A percentile compares a stretch with the other conserved stretches of the same genome.
These are phyloP conservation scores for Caradrina clavipalpis DNA, from an alignment of 2,888 invertebrate genomes.

Conservation along the genomic window DNA sequence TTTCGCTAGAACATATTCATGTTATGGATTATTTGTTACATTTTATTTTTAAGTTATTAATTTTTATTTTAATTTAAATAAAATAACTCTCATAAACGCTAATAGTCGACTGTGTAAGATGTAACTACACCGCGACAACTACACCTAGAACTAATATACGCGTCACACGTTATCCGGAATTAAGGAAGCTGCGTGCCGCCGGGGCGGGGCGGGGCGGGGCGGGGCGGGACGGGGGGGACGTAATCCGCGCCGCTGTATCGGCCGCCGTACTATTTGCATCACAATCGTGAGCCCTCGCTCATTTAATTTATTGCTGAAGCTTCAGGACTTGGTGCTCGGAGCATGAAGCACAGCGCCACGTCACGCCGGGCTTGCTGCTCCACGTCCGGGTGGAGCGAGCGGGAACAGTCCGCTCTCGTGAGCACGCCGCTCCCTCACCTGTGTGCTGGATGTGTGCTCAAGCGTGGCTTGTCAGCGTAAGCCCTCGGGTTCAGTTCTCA, in stretches of 20 bases:
- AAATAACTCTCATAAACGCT: not conserved
- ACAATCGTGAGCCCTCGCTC: conserved; percentile 47
- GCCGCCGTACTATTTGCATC: conserved; percentile 51
- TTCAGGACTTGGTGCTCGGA: conserved; percentile 21
- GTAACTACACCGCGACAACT: not conserved
- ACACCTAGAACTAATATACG: not conserved
- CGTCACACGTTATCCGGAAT: not conserved
- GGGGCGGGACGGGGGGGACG: not conserved
- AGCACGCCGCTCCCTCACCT: no score
- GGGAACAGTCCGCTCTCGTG: not conserved
- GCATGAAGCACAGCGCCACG: conserved; percentile 15
- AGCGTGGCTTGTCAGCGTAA: not conserved
- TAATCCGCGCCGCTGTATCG: conserved; percentile 14
- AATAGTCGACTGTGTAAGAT: not conserved
- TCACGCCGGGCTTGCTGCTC: no score
- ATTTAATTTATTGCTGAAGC: conserved; percentile 54
- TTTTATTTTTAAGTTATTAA: no score
- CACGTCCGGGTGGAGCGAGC: no score
- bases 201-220: not conserved
- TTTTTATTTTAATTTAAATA: no score
- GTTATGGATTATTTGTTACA: no score
- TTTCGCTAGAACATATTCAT: not conserved
- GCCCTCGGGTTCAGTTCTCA: not conserved
- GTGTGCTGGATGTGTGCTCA: no score
- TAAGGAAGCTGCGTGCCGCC: conserved; percentile 1